Base-by-base conservation (phyloP, 2,888 invertebrate genomes). In the Anaspis maculata region DNA sequence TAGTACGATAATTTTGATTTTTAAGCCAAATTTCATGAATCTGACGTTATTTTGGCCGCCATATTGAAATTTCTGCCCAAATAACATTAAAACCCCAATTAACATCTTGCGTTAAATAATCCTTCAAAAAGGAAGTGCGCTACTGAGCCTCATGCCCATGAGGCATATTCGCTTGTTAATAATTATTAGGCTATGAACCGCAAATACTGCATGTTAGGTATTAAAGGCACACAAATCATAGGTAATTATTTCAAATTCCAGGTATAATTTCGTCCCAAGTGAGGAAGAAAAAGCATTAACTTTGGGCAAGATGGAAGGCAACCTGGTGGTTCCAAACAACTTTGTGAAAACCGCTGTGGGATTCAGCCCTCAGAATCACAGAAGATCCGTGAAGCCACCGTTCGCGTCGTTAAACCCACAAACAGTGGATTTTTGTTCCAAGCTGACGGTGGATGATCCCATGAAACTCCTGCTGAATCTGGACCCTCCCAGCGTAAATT, bases 371-470 rank as follows among this genome's bases (percentile, higher is more conserved):
- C 58, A 38, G 13, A 40, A 28, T 7, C 39, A 37, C 7, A 37
- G 38, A 19, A 27, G 22, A 3, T 32, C 39, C 15, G n/a, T 32
- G 2, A 34, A 30, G 16, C 44, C 48, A 34, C 34, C 34, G 26
- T 13, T 19, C 12, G 71, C 78, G 2, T 62, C 73, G 46, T 56
- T 75, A 15, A 86, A 86, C 57, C 74, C 77, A 9, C 87, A 87
- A 59, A 83, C 83, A 5, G 67, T 70, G 9, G 56, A 66, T 10
- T 71, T 87, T 25, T 87, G 85, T 62, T 70, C 77, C 27, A 72
- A 61, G 40, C 61, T 87, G 22, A 76, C 78, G 0, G 76, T 95
- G 34, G 83, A 84, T 57, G 91, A 95, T 67, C 94, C 94, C 0
- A 64, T 85, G 9, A 73, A 73, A 43, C 66, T 83, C 21, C 60